Evolutionary conservation across 2,888 invertebrate species (phyloP).

Genomic region (Torymus auratus): DNA sequence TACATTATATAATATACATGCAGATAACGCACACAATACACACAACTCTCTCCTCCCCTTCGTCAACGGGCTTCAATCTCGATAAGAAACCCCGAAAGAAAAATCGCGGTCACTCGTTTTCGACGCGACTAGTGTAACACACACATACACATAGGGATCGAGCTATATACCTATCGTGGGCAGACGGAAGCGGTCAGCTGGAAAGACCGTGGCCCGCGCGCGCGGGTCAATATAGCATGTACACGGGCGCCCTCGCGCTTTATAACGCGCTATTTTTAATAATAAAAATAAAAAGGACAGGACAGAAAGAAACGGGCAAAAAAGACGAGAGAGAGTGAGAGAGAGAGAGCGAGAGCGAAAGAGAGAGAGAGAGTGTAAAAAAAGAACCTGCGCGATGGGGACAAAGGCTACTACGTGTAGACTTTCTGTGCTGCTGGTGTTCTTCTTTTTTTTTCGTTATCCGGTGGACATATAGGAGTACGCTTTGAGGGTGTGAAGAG

Average conservation of each 20-base stretch:
- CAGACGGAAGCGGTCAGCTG: constrained; percentile 23
- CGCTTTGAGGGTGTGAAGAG: too few species aligned
- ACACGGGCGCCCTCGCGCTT: constrained; percentile 11
- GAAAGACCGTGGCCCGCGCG: constrained; percentile 22
- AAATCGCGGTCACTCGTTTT: background rate
- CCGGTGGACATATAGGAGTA: background rate
- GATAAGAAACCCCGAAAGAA: too few species aligned
- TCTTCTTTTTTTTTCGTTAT: background rate
- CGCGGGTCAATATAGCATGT: background rate
- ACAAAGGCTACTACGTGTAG: constrained; percentile 31
- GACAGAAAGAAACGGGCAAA: constrained; percentile 1
- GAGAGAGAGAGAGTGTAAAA: background rate
- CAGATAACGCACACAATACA: too few species aligned
- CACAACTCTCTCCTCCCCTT: too few species aligned
- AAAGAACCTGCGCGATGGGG: constrained; percentile 14
- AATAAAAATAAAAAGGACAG: constrained; percentile 17
- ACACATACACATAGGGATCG: too few species aligned
- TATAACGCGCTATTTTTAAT: constrained; percentile 45
- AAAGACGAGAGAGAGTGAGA: constrained; percentile 2
- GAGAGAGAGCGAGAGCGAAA: too few species aligned
- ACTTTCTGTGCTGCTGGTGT: background rate
- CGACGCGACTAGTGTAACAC: too few species aligned
- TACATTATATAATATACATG: too few species aligned
- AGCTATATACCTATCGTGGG: background rate
- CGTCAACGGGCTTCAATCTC: too few species aligned